phyloP scores from a whole-genome alignment of 1,140 invertebrate species.

The Copidosoma floridanum region DNA sequence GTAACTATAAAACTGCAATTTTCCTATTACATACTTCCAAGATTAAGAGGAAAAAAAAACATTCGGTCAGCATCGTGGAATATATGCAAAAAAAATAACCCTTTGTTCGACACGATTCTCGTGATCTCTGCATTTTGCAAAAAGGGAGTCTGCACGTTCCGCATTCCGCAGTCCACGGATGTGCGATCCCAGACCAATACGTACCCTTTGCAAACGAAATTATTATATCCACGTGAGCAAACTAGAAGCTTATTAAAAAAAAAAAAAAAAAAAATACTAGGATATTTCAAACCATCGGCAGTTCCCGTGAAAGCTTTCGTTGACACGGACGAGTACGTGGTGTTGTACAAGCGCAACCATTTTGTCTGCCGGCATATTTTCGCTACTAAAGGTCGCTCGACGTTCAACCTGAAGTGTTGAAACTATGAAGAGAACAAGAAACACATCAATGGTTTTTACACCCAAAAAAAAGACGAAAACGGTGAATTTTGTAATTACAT shows the following conservation, averaged over 20 bases:
- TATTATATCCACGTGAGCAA: too few species aligned
- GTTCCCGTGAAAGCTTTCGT: conserved; percentile 34
- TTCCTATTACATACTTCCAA: conserved; percentile 1
- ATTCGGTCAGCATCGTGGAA: not conserved
- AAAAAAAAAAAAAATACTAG: not conserved
- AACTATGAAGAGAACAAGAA: conserved; percentile 18
- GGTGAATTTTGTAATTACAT: too few species aligned
- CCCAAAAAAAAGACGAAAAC: too few species aligned
- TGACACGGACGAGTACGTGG: conserved; percentile 29
- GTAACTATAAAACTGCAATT: conserved; percentile 53
- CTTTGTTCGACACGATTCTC: conserved; percentile 26
- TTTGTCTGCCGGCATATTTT: conserved; percentile 10
- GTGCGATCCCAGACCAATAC: conserved; percentile 34
- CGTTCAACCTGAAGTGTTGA: conserved; percentile 13
- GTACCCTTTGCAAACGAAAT: conserved; percentile 24
- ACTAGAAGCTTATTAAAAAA: not conserved
- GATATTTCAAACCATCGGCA: conserved; percentile 28
- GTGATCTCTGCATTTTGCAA: conserved; percentile 35
- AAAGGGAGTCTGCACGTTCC: conserved; percentile 29
- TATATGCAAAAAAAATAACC: conserved; percentile 26
- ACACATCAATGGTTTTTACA: not conserved
- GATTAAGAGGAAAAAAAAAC: not conserved
- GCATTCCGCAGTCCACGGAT: conserved; percentile 1
- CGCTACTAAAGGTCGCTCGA: conserved; percentile 22
- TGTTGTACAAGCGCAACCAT: conserved; percentile 34